These are phyloP conservation scores for Archilochus colubris DNA, from an alignment of 2,113 vertebrate genomes.

Conservation along the genomic window DNA sequence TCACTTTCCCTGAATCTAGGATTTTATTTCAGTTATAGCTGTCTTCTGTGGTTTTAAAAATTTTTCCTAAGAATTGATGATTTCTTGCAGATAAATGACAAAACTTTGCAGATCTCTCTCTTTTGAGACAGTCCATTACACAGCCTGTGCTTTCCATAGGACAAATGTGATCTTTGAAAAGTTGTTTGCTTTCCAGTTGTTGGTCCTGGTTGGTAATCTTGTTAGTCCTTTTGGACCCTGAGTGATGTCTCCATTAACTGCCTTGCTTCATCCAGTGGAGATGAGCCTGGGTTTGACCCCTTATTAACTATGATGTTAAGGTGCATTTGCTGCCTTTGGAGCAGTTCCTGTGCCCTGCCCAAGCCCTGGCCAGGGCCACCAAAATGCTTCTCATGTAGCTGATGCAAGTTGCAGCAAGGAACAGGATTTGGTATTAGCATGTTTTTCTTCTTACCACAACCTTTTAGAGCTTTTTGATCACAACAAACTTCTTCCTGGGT, in stretches of 20 bases:
- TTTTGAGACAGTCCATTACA: neutral
- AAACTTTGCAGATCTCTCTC: neutral
- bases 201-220: neutral
- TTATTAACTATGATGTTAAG: neutral
- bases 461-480: neutral
- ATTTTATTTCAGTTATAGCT: neutral
- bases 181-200: neutral
- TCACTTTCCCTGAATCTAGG: neutral
- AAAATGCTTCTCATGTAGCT: neutral
- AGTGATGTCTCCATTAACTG: neutral
- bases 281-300: neutral
- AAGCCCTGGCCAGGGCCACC: neutral
- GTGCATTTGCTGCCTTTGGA: neutral
- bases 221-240: neutral
- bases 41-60: neutral
- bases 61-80: neutral
- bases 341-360: neutral
- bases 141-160: neutral
- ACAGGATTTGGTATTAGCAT: neutral
- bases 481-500: neutral
- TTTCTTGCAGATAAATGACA: neutral
- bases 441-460: neutral
- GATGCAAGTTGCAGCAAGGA: neutral
- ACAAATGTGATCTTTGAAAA: neutral
- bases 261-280: neutral